Base-by-base conservation (phyloP, 2,113 vertebrate species). In the Myotis brandtii region DNA sequence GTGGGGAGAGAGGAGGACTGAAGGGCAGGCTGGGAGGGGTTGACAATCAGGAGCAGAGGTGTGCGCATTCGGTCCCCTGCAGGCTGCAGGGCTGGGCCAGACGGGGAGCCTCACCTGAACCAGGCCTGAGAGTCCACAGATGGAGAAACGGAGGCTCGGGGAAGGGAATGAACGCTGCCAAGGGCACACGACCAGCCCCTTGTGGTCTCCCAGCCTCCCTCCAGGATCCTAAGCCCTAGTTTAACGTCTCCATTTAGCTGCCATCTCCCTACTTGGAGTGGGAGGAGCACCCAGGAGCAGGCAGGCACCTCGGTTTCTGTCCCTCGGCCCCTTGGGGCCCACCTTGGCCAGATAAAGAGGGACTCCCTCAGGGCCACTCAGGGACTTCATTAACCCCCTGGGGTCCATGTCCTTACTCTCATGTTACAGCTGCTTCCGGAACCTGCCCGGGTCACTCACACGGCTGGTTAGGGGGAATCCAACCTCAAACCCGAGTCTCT, bases 401-500 rank as follows among this genome's bases (percentile, higher is more conserved):
- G 62, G 46, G 50, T 4, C 4, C 23, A 1, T 0, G 10, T 5
- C 27, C 43, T 43, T 13, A 9, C 25, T 30, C 14, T 77, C 46
- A 12, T n/a, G 18, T 32, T 1, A 64, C 16, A 8, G 43, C n/a
- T 0, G 32, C 1, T 0, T 34, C 25, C 0, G 0, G 48, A 73
- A 46, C 64, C 92, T 8, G 75, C 34, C 81, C 2, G 4, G 66
- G 56, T 32, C 81, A 17, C 1, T 32, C 81, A 17, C 1, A 0
- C 0, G 3, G 62, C 67, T 48, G 62, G 10, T 14, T 3, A 16
- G 32, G 25, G 40, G 59, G 43, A 46, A 50, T 37, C 2, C 9
- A 52, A 40, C 11, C 76, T 9, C 40, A 56, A 48, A 23, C 52
- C 40, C 0, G 13, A 85, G 87, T 46, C 69, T 82, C 43, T 12